Base-by-base conservation (phyloP, 2,888 invertebrate species). In the Ypsolopha scabrella region DNA sequence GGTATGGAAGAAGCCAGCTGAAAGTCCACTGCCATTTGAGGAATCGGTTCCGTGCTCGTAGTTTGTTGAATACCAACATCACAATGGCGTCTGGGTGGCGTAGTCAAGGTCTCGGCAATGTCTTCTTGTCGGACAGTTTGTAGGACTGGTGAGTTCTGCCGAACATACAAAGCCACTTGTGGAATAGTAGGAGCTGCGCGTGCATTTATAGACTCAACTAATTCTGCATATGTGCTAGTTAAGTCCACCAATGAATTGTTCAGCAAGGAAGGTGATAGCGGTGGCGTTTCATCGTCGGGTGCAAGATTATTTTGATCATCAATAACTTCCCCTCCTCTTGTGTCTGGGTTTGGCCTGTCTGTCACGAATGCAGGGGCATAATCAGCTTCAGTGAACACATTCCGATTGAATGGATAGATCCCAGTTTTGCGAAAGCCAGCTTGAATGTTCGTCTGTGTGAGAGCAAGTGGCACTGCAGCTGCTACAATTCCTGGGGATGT, bases 401-500 rank as follows among this genome's bases (percentile, higher is more conserved):
- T 50, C 2, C 50, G 50, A n/a, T 43, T 50, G 13, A 11, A 50
- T 34, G 50, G 50, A n/a, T 24, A 50, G 3, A 50, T 50, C 6
- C 50, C 49, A 10, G 49, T 49, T 24, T 49, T 49, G 1, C 39
- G 24, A 39, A 49, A 49, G 2, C 49, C 49, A 13, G 39, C 49
- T 14, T 49, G 49, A 33, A 49, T 24, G 10, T 49, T 49, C 24
- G 49, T 2, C n/a, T 38, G 49, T 10, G 41, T 49, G 9, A 50
- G 11, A 13, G 50, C 44, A 10, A 43, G 35, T 43, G 50, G 35
- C 50, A 43, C 34, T 35, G 44, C 43, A 36, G 11, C 10, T n/a
- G 35, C 14, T 11, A 50, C 10, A 11, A 54, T 51, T 33, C 47
- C 44, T n/a, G n/a, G 55, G 57, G n/a, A 57, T 55, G 46, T 56